phyloP scores from a whole-genome alignment of 2,113 vertebrate species.

The Oplegnathus fasciatus region DNA sequence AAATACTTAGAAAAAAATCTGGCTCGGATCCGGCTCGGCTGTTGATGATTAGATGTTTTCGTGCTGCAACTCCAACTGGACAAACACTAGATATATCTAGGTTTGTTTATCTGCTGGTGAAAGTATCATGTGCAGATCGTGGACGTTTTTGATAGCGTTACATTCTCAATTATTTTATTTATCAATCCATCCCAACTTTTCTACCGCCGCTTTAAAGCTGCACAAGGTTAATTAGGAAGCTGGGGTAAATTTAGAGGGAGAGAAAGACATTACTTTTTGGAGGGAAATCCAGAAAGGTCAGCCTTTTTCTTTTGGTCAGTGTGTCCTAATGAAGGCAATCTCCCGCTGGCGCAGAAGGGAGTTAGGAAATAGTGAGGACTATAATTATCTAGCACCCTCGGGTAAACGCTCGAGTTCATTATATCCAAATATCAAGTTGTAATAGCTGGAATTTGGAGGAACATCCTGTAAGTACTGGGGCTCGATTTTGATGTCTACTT shows the following conservation, averaged over 20 bases:
- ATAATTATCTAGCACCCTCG: constrained; percentile 76
- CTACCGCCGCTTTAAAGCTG: neutral
- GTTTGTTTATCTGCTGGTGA: neutral
- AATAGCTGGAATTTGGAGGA: constrained; percentile 35
- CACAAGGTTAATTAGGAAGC: constrained; percentile 55
- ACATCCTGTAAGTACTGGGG: constrained; percentile 18
- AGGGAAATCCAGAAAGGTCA: constrained; percentile 73
- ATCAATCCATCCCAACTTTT: constrained; percentile 3
- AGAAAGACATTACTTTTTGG: constrained; percentile 41
- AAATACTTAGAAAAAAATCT: neutral
- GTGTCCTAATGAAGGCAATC: constrained; percentile 82
- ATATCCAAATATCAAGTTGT: constrained; percentile 62
- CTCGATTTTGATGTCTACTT: constrained; percentile 28
- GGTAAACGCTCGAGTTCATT: constrained; percentile 72
- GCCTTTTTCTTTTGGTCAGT: constrained; percentile 76
- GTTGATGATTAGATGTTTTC: neutral
- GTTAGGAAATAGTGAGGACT: constrained; percentile 50
- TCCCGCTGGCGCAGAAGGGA: constrained; percentile 58
- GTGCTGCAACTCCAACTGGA: neutral
- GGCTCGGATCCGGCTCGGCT: no score
- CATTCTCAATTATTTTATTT: neutral
- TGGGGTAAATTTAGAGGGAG: constrained; percentile 23
- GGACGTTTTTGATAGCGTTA: neutral
- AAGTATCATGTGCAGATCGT: neutral
- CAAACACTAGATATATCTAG: neutral